A percentile compares a stretch with the other conserved stretches of the same genome.
phyloP scores from a whole-genome alignment of 2,888 invertebrate genomes.

The Drosophila mulleri region DNA sequence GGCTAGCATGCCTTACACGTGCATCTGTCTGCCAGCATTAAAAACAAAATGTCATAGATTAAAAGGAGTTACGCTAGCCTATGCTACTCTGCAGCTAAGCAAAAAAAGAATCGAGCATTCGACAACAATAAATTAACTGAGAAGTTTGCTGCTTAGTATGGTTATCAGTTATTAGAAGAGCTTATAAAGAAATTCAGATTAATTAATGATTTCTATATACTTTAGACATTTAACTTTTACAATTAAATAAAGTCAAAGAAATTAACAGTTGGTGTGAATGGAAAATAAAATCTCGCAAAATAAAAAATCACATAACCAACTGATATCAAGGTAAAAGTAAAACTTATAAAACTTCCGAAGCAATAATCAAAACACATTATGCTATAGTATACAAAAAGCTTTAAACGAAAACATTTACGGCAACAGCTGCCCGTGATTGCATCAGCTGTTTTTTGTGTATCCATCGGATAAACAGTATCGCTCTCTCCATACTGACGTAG shows the following conservation, averaged over 20 bases:
- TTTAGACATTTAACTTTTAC: neutral
- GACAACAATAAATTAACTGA: conserved; percentile 3
- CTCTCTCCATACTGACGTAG: conserved; percentile 4
- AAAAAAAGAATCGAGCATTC: neutral
- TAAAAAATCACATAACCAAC: conserved; percentile 11
- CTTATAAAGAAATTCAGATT: too few relatives aligned
- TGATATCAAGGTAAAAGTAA: conserved; percentile 28
- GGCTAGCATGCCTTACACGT: conserved; percentile 12
- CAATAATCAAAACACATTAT: conserved; percentile 28
- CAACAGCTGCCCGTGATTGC: conserved; percentile 70
- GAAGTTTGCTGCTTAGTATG: neutral
- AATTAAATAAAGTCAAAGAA: neutral
- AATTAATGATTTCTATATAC: neutral
- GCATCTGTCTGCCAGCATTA: conserved; percentile 24
- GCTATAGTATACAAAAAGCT: conserved; percentile 33
- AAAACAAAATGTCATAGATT: conserved; percentile 30
- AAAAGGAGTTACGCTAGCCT: conserved; percentile 3
- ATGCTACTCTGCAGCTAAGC: neutral
- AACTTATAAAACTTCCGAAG: conserved; percentile 7
- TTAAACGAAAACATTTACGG: conserved; percentile 50
- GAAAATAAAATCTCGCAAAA: neutral
- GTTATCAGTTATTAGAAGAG: neutral
- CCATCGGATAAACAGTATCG: conserved; percentile 43
- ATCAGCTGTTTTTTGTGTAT: conserved; percentile 69
- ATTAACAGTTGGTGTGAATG: neutral